Evolutionary conservation across 2,113 vertebrate species (phyloP).

Genomic region (Toxotes chatareus): DNA sequence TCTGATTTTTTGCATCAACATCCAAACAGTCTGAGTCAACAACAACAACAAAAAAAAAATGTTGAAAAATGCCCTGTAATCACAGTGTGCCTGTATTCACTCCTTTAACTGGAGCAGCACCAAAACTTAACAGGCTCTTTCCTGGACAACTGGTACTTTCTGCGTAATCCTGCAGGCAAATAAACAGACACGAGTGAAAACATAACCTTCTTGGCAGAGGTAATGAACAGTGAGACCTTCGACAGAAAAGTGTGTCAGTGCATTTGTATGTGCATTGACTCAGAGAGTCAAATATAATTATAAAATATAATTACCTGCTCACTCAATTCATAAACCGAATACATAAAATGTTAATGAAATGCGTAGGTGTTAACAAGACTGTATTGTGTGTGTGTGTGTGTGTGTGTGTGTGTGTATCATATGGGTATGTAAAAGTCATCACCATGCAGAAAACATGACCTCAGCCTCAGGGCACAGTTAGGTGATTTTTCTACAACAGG

Average conservation of each 20-base stretch:
- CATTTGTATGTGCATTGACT: not conserved
- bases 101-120: too few relatives aligned
- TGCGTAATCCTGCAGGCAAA: too few relatives aligned
- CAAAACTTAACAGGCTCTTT: too few relatives aligned
- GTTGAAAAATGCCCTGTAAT: too few relatives aligned
- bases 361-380: not conserved
- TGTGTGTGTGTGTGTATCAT: not conserved
- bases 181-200: too few relatives aligned
- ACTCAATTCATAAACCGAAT: not conserved
- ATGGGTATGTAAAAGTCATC: slow-evolving; percentile 11
- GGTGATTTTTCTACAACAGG: slow-evolving; percentile 19
- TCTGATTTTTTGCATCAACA: too few relatives aligned
- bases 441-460: slow-evolving; percentile 8
- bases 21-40: too few relatives aligned
- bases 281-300: not conserved
- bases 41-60: too few relatives aligned
- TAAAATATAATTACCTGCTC: not conserved
- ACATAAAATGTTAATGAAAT: not conserved
- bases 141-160: too few relatives aligned
- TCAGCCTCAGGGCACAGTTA: slow-evolving; percentile 20
- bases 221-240: not conserved
- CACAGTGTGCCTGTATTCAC: too few relatives aligned
- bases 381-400: not conserved
- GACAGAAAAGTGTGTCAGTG: not conserved
- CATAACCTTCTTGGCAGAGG: too few relatives aligned